Evolutionary conservation across 2,888 invertebrate species (phyloP).

Genomic region (Rapana venosa): DNA sequence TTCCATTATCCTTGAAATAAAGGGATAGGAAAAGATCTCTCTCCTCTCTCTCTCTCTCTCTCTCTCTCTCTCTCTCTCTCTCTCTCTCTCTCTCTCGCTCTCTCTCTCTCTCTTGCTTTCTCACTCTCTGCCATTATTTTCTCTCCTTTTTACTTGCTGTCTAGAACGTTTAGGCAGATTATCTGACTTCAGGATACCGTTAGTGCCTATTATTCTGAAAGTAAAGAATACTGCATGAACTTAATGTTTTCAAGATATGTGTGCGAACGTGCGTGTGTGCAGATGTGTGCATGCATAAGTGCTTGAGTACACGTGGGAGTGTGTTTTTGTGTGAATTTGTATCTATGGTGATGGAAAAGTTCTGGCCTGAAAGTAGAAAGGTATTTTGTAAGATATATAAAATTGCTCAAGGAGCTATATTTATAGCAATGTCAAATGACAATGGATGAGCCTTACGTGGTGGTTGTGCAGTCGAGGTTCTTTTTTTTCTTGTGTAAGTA

Average conservation of each 20-base stretch:
- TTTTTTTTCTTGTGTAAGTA: too few species aligned
- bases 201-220: too few species aligned
- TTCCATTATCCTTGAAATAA: too few species aligned
- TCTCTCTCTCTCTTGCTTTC: neutral
- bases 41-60: conserved; percentile 11
- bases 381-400: too few species aligned
- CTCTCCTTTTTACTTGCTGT: neutral
- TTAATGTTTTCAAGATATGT: neutral
- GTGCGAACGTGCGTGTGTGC: conserved; percentile 18
- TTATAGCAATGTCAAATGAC: too few species aligned
- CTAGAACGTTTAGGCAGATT: neutral
- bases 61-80: conserved; percentile 11
- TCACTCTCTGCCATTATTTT: neutral
- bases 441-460: too few species aligned
- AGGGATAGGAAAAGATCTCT: too few species aligned
- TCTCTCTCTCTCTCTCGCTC: neutral
- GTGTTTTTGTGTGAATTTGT: neutral
- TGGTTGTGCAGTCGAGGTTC: too few species aligned
- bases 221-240: neutral
- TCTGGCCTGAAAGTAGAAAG: too few species aligned
- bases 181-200: too few species aligned
- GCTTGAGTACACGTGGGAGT: conserved; percentile 18
- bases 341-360: neutral
- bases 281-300: conserved; percentile 4
- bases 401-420: too few species aligned